Percentiles rank a stretch among this genome's conserved stretches.
These are phyloP conservation scores for Apocrypta bakeri DNA, from an alignment of 1,140 invertebrate genomes.

Conservation along the genomic window DNA sequence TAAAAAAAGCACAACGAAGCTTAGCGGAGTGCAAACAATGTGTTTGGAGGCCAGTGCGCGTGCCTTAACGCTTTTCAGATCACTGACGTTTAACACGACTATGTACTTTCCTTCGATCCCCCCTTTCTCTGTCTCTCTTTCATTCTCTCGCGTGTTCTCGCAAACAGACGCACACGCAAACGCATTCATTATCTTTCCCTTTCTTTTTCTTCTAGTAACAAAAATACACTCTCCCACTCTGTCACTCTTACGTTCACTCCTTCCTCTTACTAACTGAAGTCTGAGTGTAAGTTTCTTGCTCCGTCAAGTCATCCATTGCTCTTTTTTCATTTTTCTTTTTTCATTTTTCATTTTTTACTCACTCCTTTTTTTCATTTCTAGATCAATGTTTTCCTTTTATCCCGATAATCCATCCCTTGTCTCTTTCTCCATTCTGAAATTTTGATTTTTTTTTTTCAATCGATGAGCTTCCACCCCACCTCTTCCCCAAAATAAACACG, in stretches of 20 bases:
- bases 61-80: slow-evolving; percentile 65
- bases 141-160: too few species aligned
- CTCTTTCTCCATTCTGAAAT: background rate
- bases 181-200: slow-evolving; percentile 10
- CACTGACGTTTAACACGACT: slow-evolving; percentile 56
- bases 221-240: background rate
- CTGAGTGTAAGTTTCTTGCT: slow-evolving; percentile 58
- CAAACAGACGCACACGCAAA: background rate
- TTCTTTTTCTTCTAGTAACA: background rate
- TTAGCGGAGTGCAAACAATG: slow-evolving; percentile 88
- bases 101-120: slow-evolving; percentile 54
- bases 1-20: slow-evolving; percentile 60
- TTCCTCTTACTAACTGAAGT: slow-evolving; percentile 52
- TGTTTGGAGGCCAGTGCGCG: slow-evolving; percentile 88
- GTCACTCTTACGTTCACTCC: slow-evolving; percentile 34
- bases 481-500: slow-evolving; percentile 10
- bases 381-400: slow-evolving; percentile 22
- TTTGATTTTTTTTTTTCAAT: slow-evolving; percentile 50
- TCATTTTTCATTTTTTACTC: slow-evolving; percentile 27
- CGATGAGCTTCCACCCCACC: background rate
- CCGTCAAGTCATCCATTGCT: slow-evolving; percentile 59
- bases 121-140: too few species aligned
- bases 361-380: slow-evolving; percentile 9
- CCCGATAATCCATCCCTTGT: slow-evolving; percentile 31
- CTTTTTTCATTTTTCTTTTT: slow-evolving; percentile 49